Percentiles rank a stretch among this genome's conserved stretches.
phyloP scores from a whole-genome alignment of 2,888 invertebrate species.

The Pemphredon lugubris region DNA sequence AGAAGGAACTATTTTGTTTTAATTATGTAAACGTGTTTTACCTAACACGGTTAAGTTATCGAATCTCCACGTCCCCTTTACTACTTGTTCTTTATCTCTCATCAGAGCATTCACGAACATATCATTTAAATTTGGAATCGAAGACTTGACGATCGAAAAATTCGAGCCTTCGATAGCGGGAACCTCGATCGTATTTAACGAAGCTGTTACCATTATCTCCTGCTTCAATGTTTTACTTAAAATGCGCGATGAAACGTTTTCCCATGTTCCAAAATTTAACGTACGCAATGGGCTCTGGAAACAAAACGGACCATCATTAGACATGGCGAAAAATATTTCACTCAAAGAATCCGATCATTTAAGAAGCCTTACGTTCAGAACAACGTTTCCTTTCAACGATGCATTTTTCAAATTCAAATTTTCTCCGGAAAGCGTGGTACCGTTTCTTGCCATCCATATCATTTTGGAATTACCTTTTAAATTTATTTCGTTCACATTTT shows the following conservation, averaged over 20 bases:
- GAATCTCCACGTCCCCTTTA: conserved; percentile 81
- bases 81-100: conserved; percentile 81
- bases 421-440: conserved; percentile 67
- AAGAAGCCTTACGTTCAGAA: conserved; percentile 75
- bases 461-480: conserved; percentile 76
- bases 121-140: conserved; percentile 73
- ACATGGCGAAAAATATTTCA: background rate
- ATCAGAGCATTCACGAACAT: conserved; percentile 83
- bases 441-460: conserved; percentile 82
- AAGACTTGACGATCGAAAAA: conserved; percentile 54
- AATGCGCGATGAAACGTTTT: conserved; percentile 46
- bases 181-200: conserved; percentile 50
- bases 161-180: conserved; percentile 55
- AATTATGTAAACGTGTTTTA: too few relatives aligned
- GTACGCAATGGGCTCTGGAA: conserved; percentile 82
- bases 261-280: conserved; percentile 74
- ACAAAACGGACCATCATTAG: conserved; percentile 18
- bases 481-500: conserved; percentile 78
- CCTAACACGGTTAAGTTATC: conserved; percentile 67
- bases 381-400: conserved; percentile 72
- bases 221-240: conserved; percentile 72
- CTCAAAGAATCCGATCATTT: background rate
- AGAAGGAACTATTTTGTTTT: too few relatives aligned
- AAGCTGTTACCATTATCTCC: conserved; percentile 48
- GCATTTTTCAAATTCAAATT: conserved; percentile 73